phyloP scores from a whole-genome alignment of 2,888 invertebrate species.

The Ormyrus nitidulus region DNA sequence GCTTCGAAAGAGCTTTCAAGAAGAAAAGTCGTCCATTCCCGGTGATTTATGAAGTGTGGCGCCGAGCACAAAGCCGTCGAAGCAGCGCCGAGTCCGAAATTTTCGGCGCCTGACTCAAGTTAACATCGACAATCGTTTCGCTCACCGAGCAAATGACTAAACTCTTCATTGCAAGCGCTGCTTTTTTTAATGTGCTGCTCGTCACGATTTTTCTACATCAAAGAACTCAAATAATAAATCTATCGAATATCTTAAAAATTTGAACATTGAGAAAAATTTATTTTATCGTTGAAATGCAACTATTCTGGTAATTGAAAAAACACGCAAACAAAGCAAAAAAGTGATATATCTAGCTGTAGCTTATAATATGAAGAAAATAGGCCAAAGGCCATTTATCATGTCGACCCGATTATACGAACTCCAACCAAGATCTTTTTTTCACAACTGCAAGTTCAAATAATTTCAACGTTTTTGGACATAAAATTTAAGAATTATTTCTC shows the following conservation, averaged over 20 bases:
- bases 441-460: background rate
- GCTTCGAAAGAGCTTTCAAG: background rate
- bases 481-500: no score
- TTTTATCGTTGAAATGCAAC: background rate
- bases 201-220: no score
- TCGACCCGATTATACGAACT: conserved; percentile 15
- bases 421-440: background rate
- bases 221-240: no score
- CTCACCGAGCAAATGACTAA: background rate
- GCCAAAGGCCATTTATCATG: background rate
- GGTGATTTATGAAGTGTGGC: conserved; percentile 35
- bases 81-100: background rate
- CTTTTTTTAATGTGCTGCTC: background rate
- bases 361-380: background rate
- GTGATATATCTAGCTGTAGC: background rate
- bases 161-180: conserved; percentile 4
- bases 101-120: conserved; percentile 6
- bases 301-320: background rate
- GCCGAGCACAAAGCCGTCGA: background rate
- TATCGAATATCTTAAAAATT: no score
- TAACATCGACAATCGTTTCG: background rate
- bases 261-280: no score
- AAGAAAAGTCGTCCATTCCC: conserved; percentile 10
- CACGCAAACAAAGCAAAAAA: background rate
- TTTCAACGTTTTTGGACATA: no score